A percentile compares a stretch with the other conserved stretches of the same genome.
phyloP scores from a whole-genome alignment of 1,140 invertebrate species.

The Bombus huntii region DNA sequence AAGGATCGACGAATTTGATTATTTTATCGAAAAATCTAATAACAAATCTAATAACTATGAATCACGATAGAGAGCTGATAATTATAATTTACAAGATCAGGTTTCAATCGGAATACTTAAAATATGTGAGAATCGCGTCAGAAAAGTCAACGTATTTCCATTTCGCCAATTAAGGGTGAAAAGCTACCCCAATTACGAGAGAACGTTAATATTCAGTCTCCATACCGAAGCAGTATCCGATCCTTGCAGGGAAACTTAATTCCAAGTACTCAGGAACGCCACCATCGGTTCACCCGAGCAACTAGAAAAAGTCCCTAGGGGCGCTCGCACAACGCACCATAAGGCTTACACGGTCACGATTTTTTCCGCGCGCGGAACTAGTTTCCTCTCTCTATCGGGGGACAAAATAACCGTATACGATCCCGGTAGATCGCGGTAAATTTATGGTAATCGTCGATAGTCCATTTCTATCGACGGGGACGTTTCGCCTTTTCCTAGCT shows the following conservation, averaged over 20 bases:
- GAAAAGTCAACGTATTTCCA: background rate
- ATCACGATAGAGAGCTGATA: background rate
- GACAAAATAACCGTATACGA: conserved; percentile 54
- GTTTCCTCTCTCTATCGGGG: conserved; percentile 58
- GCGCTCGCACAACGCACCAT: background rate
- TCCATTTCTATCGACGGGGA: conserved; percentile 53
- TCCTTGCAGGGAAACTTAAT: conserved; percentile 2
- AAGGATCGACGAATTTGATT: background rate
- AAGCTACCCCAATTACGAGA: background rate
- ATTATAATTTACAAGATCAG: background rate
- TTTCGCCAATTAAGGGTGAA: background rate
- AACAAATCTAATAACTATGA: too few relatives aligned
- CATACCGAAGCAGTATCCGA: background rate
- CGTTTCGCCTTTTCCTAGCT: conserved; percentile 57
- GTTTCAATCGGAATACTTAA: background rate
- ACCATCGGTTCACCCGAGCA: background rate
- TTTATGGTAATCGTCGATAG: conserved; percentile 77
- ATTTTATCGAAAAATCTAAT: background rate
- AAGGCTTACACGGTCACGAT: conserved; percentile 42
- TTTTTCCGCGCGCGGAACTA: conserved; percentile 51
- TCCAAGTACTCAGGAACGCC: background rate
- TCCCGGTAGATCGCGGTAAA: conserved; percentile 71
- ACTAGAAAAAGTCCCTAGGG: conserved; percentile 14
- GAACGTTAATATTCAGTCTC: background rate
- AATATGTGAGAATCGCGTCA: background rate